These are phyloP conservation scores for Peromyscus nudipes DNA, from an alignment of 2,797 vertebrate genomes.

Conservation along the genomic window DNA sequence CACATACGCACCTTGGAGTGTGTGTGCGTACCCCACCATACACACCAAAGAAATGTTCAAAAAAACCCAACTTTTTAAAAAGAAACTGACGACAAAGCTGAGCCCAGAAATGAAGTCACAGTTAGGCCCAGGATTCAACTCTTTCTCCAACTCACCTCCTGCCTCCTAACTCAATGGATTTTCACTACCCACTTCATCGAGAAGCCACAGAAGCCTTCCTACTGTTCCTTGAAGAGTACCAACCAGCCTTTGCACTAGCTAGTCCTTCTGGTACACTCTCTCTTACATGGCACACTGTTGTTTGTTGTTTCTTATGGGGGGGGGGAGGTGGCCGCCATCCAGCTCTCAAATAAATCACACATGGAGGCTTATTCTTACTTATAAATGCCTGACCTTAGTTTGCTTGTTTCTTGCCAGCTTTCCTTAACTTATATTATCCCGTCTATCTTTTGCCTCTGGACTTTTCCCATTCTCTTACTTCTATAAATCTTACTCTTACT, in stretches of 20 bases:
- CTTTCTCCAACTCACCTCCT: neutral
- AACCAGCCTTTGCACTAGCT: neutral
- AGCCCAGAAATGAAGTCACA: neutral
- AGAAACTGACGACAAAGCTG: conserved; percentile 23
- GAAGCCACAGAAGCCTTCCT: neutral
- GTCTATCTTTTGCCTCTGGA: too few relatives aligned
- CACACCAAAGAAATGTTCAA: neutral
- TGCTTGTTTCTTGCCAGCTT: too few relatives aligned
- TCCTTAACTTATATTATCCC: too few relatives aligned
- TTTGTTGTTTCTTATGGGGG: too few relatives aligned
- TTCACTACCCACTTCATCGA: neutral
- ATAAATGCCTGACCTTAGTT: too few relatives aligned
- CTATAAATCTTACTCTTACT: too few relatives aligned
- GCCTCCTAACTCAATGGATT: neutral
- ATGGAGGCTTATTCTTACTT: too few relatives aligned
- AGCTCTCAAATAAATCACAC: too few relatives aligned
- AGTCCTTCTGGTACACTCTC: neutral
- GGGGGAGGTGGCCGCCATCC: accelerated
- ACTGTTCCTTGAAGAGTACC: neutral
- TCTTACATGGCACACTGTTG: neutral
- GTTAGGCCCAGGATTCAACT: neutral
- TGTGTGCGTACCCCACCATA: neutral
- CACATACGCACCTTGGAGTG: neutral
- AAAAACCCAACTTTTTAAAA: neutral
- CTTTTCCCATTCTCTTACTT: too few relatives aligned